phyloP scores from a whole-genome alignment of 2,113 vertebrate species.

The Elgaria multicarinata region DNA sequence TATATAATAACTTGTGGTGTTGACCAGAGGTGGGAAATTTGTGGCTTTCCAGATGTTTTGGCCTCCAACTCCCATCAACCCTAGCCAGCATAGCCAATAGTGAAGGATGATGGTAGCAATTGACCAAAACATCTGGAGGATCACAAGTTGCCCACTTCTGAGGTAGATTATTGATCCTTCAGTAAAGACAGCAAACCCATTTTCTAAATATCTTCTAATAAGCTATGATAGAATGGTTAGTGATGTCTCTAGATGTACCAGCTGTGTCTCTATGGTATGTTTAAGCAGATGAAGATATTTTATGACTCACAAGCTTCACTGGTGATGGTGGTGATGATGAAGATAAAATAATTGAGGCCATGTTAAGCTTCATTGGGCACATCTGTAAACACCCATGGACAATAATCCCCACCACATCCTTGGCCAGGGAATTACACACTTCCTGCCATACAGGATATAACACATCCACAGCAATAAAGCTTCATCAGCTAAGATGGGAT shows the following conservation, averaged over 20 bases:
- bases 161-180: no score
- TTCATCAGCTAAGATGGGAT: constrained; percentile 5
- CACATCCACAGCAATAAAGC: neutral
- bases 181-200: neutral
- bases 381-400: constrained; percentile 40
- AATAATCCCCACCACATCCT: fast-evolving
- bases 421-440: neutral
- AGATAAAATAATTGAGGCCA: constrained; percentile 28
- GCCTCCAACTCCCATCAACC: no score
- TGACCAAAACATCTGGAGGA: no score
- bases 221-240: neutral
- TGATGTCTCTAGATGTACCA: neutral
- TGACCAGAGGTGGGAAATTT: no score
- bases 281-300: constrained; percentile 26
- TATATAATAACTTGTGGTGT: no score
- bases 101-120: no score
- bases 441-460: constrained; percentile 10
- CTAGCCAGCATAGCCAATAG: no score
- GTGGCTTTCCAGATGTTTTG: no score
- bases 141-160: no score
- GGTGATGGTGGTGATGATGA: neutral
- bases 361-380: constrained; percentile 14
- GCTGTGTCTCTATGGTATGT: neutral
- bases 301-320: constrained; percentile 42
- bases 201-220: neutral